These are phyloP conservation scores for Esox masquinongy DNA, from an alignment of 2,797 vertebrate species.

Conservation along the genomic window DNA sequence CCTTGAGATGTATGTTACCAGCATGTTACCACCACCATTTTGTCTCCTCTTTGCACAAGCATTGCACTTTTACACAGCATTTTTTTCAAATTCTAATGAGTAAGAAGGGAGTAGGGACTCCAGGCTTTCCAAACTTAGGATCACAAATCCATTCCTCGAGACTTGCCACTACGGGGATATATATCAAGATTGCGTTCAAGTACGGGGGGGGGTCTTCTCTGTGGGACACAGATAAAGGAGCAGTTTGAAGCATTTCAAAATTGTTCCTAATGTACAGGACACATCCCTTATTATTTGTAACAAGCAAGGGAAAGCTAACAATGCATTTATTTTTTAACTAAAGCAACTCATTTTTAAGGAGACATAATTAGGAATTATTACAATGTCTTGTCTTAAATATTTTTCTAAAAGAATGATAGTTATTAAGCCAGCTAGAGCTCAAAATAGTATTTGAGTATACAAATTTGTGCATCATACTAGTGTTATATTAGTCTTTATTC, in stretches of 20 bases:
- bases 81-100: conserved; percentile 46
- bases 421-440: neutral
- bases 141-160: conserved; percentile 44
- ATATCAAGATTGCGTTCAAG: conserved; percentile 43
- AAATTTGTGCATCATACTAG: too few species aligned
- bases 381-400: conserved; percentile 1
- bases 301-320: conserved; percentile 22
- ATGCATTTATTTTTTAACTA: conserved; percentile 12
- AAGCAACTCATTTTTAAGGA: conserved; percentile 10
- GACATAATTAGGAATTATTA: conserved; percentile 20
- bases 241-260: conserved; percentile 42
- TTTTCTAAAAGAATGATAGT: neutral
- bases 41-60: neutral
- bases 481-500: too few species aligned
- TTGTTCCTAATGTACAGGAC: conserved; percentile 36
- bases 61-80: conserved; percentile 12
- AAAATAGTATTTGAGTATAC: too few species aligned
- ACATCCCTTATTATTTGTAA: conserved; percentile 18
- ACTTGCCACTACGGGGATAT: conserved; percentile 26
- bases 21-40: conserved; percentile 12
- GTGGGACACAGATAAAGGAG: conserved; percentile 45
- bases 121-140: conserved; percentile 7
- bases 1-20: conserved; percentile 1
- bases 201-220: conserved; percentile 32
- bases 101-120: conserved; percentile 28